Conservation (phyloP, 2,888 invertebrate species). For the Microchrysa polita region DNA sequence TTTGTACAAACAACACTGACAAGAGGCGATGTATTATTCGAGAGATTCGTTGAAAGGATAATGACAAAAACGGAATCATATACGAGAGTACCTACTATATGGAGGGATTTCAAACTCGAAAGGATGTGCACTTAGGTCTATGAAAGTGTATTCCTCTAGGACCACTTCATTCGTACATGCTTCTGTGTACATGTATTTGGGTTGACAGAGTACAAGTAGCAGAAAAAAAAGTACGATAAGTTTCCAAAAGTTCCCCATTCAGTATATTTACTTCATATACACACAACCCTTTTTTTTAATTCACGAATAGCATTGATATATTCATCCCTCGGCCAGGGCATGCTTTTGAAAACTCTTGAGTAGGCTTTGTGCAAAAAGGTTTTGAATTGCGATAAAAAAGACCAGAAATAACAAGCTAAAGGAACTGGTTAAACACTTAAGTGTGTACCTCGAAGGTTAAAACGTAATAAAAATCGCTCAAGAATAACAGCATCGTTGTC, state of each 20-base stretch:
- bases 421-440: conserved; percentile 50
- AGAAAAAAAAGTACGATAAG: background rate
- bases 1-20: conserved; percentile 42
- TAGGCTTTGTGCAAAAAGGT: background rate
- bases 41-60: conserved; percentile 14
- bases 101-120: background rate
- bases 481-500: conserved; percentile 51
- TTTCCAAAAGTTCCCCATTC: background rate
- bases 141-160: conserved; percentile 8
- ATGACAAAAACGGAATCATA: conserved; percentile 21
- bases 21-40: conserved; percentile 42
- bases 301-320: background rate
- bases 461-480: conserved; percentile 49
- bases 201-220: no score
- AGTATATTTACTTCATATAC: no score
- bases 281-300: background rate
- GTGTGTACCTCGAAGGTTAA: conserved; percentile 47
- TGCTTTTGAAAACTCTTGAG: background rate
- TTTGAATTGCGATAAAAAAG: conserved; percentile 10
- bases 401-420: conserved; percentile 41
- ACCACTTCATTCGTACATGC: conserved; percentile 5
- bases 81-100: no score
- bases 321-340: background rate
- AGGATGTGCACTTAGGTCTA: conserved; percentile 1
- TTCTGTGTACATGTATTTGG: no score